These are phyloP conservation scores for Clostera curtula DNA, from an alignment of 2,888 invertebrate genomes.

Conservation along the genomic window DNA sequence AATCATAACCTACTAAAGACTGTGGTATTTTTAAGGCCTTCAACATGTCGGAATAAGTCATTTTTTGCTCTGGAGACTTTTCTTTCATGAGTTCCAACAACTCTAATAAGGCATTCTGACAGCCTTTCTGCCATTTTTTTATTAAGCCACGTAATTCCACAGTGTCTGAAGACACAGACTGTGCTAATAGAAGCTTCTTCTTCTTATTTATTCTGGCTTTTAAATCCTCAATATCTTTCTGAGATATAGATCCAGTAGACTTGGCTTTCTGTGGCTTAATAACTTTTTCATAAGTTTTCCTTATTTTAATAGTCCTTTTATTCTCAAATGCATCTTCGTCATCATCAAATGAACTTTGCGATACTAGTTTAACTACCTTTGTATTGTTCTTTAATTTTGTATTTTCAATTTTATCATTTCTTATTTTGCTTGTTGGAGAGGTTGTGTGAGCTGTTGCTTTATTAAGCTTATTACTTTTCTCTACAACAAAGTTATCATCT, in stretches of 20 bases:
- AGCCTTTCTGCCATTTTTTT: conserved; percentile 71
- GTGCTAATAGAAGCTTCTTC: conserved; percentile 48
- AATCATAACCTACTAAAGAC: conserved; percentile 62
- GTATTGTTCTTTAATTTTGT: conserved; percentile 12
- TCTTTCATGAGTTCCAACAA: conserved; percentile 59
- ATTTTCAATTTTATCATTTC: conserved; percentile 19
- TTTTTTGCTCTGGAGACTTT: conserved; percentile 51
- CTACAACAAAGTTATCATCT: conserved; percentile 40
- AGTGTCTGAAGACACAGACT: conserved; percentile 53
- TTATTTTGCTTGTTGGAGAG: conserved; percentile 26
- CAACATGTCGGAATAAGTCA: conserved; percentile 65
- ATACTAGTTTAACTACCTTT: conserved; percentile 18
- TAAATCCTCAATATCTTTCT: conserved; percentile 56
- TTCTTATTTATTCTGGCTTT: conserved; percentile 56
- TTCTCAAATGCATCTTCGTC: conserved; percentile 49
- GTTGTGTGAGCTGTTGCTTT: conserved; percentile 27
- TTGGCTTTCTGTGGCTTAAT: conserved; percentile 47
- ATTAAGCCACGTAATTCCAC: conserved; percentile 63
- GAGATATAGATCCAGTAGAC: conserved; percentile 62
- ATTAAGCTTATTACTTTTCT: conserved; percentile 11
- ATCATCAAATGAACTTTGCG: conserved; percentile 40
- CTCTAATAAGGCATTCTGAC: conserved; percentile 67
- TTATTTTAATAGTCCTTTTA: conserved; percentile 50
- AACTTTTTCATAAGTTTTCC: conserved; percentile 53
- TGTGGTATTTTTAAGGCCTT: conserved; percentile 63